Conservation (phyloP, 1,140 invertebrate genomes). For the Saxidomus purpurata region DNA sequence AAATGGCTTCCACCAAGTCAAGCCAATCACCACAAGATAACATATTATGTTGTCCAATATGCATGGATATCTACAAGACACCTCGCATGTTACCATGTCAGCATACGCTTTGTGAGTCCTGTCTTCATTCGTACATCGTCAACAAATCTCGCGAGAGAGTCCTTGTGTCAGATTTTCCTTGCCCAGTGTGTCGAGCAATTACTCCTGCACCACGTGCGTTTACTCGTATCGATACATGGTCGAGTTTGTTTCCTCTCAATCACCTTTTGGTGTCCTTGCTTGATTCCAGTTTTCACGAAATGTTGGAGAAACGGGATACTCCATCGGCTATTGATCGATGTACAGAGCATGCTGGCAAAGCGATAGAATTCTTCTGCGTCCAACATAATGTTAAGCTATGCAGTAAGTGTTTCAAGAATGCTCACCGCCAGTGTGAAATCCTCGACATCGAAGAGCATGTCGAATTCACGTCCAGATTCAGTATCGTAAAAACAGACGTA, state of each 20-base stretch:
- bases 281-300: slow-evolving; percentile 59
- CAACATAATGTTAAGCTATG: slow-evolving; percentile 54
- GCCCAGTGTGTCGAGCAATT: slow-evolving; percentile 47
- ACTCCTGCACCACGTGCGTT: slow-evolving; percentile 63
- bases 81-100: slow-evolving; percentile 60
- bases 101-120: slow-evolving; percentile 61
- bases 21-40: slow-evolving; percentile 52
- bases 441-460: slow-evolving; percentile 62
- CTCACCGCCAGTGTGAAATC: slow-evolving; percentile 56
- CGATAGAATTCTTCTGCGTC: slow-evolving; percentile 61
- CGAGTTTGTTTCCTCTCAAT: slow-evolving; percentile 55
- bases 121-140: slow-evolving; percentile 62
- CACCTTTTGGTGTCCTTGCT: slow-evolving; percentile 54
- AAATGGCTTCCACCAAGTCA: slow-evolving; percentile 40
- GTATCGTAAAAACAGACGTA: slow-evolving; percentile 40
- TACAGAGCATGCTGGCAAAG: slow-evolving; percentile 45
- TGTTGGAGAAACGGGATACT: slow-evolving; percentile 39
- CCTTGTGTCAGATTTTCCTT: slow-evolving; percentile 58
- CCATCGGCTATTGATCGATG: slow-evolving; percentile 9
- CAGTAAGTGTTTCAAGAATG: slow-evolving; percentile 64
- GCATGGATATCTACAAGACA: slow-evolving; percentile 64
- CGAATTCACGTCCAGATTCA: slow-evolving; percentile 48
- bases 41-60: slow-evolving; percentile 59
- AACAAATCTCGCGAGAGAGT: slow-evolving; percentile 59
- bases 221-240: slow-evolving; percentile 61